These are phyloP conservation scores for Xiphydria camelus DNA, from an alignment of 2,888 invertebrate genomes.

Conservation along the genomic window DNA sequence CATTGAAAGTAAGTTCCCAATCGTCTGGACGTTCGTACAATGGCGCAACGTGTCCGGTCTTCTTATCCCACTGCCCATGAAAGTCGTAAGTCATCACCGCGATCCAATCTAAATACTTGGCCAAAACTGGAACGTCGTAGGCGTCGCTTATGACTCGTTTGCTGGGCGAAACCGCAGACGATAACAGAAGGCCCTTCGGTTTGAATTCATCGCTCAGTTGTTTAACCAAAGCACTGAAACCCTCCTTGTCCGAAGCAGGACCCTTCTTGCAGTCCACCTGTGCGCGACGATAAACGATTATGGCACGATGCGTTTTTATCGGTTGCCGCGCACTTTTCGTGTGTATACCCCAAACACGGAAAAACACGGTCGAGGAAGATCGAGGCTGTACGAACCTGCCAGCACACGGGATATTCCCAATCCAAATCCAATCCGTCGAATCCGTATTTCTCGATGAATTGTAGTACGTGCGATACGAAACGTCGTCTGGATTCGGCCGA, in stretches of 20 bases:
- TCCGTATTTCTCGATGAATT: constrained; percentile 77
- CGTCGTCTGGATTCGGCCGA: constrained; percentile 70
- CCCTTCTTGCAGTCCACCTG: constrained; percentile 83
- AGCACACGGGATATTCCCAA: constrained; percentile 94
- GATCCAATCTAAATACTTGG: constrained; percentile 83
- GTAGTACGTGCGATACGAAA: constrained; percentile 75
- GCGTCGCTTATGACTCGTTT: constrained; percentile 82
- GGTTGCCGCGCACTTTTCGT: too few species aligned
- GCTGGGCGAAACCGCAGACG: constrained; percentile 84
- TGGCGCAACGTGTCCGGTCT: constrained; percentile 87
- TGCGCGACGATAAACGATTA: too few species aligned
- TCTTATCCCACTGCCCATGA: constrained; percentile 90
- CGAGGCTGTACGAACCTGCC: constrained; percentile 65
- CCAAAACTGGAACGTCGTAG: constrained; percentile 78
- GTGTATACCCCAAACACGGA: too few species aligned
- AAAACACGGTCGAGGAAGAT: too few species aligned
- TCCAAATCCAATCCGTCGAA: constrained; percentile 92
- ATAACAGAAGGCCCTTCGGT: constrained; percentile 73
- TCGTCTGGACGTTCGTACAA: constrained; percentile 79
- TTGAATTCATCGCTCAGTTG: constrained; percentile 75
- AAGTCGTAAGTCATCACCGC: constrained; percentile 91
- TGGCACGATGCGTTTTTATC: too few species aligned
- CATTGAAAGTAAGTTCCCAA: constrained; percentile 76
- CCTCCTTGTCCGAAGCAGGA: constrained; percentile 77
- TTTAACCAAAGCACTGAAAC: constrained; percentile 74